Percentiles rank a stretch among this genome's conserved stretches.
Evolutionary conservation across 2,888 invertebrate species (phyloP).

Genomic region (Arctia plantaginis): DNA sequence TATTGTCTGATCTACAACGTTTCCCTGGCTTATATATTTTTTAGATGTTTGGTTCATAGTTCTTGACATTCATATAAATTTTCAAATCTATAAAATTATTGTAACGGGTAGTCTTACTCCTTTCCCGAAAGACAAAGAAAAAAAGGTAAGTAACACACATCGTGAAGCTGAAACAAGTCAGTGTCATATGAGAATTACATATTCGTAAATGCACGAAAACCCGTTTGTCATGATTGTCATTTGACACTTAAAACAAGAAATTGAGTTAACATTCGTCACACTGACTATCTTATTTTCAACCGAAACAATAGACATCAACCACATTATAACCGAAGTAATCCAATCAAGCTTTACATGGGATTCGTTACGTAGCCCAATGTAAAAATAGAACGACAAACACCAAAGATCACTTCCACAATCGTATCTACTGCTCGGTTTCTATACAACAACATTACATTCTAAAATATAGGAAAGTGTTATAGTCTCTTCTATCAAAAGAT

Average conservation of each 20-base stretch:
- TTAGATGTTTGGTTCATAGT: too few species aligned
- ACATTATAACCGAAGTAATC: conserved; percentile 51
- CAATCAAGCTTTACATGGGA: conserved; percentile 53
- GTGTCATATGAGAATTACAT: conserved; percentile 35
- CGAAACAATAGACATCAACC: conserved; percentile 55
- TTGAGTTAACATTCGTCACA: conserved; percentile 57
- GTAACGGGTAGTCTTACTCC: background rate
- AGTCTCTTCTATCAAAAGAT: background rate
- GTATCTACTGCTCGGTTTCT: conserved; percentile 29
- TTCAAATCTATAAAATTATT: too few species aligned
- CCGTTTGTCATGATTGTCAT: conserved; percentile 63
- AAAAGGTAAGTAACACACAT: background rate
- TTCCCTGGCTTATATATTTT: too few species aligned
- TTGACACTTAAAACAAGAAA: conserved; percentile 61
- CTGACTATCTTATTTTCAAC: conserved; percentile 26
- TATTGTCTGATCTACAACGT: too few species aligned
- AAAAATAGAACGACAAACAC: conserved; percentile 47
- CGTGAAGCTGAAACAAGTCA: conserved; percentile 30
- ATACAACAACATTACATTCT: conserved; percentile 28
- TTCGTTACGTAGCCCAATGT: conserved; percentile 51
- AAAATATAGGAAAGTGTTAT: background rate
- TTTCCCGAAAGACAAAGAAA: background rate
- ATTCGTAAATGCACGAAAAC: conserved; percentile 54
- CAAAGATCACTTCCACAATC: conserved; percentile 44
- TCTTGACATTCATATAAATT: too few species aligned